Percentiles rank a stretch among this genome's conserved stretches.
Evolutionary conservation across 2,113 vertebrate species (phyloP).

Genomic region (Lepus timidus): DNA sequence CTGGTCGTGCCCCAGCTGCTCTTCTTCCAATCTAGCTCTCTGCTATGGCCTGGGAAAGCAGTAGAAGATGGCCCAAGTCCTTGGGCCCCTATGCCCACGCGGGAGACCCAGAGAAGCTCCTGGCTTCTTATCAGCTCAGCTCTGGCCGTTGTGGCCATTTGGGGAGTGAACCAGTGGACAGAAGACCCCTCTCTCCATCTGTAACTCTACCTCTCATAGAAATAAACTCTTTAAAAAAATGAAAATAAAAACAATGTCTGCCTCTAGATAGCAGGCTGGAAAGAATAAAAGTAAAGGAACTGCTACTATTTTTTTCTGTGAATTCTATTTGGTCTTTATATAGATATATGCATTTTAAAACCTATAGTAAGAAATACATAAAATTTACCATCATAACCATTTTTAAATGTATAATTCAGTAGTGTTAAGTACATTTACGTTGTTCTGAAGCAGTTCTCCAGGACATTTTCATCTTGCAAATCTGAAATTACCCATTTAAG

Average conservation of each 20-base stretch:
- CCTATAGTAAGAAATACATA: background rate
- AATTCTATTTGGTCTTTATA: background rate
- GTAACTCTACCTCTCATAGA: too few relatives aligned
- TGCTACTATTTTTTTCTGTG: background rate
- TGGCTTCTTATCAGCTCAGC: too few relatives aligned
- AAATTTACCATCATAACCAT: background rate
- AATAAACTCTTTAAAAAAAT: too few relatives aligned
- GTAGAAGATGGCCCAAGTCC: too few relatives aligned
- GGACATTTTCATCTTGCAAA: background rate
- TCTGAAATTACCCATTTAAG: background rate
- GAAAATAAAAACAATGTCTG: background rate
- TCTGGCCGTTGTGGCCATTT: too few relatives aligned
- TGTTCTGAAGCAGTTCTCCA: background rate
- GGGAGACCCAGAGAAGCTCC: too few relatives aligned
- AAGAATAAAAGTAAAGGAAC: background rate
- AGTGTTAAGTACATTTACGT: background rate
- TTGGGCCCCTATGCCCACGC: too few relatives aligned
- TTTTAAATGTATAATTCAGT: background rate
- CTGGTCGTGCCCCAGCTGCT: too few relatives aligned
- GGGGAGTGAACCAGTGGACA: too few relatives aligned
- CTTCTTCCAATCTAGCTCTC: too few relatives aligned
- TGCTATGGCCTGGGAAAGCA: too few relatives aligned
- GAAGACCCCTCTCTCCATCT: too few relatives aligned
- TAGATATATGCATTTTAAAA: background rate
- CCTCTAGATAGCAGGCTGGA: background rate